Percentiles rank a stretch among this genome's conserved stretches.
Evolutionary conservation across 2,888 invertebrate genomes (phyloP).

Genomic region (Nesidiocoris tenuis): DNA sequence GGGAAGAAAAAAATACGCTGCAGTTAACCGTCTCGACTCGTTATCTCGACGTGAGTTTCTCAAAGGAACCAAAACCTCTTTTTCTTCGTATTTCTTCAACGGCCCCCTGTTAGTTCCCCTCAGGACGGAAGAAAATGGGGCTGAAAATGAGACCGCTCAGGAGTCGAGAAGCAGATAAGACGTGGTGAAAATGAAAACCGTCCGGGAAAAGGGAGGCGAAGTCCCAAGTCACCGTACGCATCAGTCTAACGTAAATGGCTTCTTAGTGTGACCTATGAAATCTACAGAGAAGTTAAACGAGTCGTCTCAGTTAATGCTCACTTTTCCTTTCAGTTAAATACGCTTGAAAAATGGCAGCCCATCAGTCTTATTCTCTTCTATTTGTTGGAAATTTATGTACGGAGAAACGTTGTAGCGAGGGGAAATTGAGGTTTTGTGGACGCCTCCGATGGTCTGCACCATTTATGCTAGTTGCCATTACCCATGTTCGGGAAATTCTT

Average conservation of each 20-base stretch:
- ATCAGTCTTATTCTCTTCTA: no score
- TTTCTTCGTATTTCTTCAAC: constrained; percentile 11
- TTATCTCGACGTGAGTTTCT: constrained; percentile 25
- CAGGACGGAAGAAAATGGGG: constrained; percentile 28
- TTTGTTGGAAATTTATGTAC: no score
- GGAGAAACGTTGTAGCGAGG: no score
- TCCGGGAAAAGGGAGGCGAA: constrained; percentile 4
- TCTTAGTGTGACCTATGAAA: constrained; percentile 36
- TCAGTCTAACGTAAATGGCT: constrained; percentile 35
- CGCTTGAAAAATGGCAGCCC: not conserved
- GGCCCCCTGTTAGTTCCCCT: constrained; percentile 1
- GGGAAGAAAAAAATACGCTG: constrained; percentile 21
- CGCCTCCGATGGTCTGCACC: no score
- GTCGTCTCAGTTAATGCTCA: not conserved
- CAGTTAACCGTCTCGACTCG: constrained; percentile 30
- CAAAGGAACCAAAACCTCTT: constrained; percentile 21
- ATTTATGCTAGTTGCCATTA: no score
- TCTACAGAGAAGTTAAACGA: constrained; percentile 7
- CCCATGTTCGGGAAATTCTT: no score
- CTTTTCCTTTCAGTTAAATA: not conserved
- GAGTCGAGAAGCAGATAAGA: constrained; percentile 27
- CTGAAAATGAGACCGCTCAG: constrained; percentile 33
- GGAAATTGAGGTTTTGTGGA: no score
- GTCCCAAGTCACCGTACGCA: constrained; percentile 26
- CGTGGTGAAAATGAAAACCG: constrained; percentile 6